These are phyloP conservation scores for Elymnias hypermnestra DNA, from an alignment of 1,140 invertebrate species.

Conservation along the genomic window DNA sequence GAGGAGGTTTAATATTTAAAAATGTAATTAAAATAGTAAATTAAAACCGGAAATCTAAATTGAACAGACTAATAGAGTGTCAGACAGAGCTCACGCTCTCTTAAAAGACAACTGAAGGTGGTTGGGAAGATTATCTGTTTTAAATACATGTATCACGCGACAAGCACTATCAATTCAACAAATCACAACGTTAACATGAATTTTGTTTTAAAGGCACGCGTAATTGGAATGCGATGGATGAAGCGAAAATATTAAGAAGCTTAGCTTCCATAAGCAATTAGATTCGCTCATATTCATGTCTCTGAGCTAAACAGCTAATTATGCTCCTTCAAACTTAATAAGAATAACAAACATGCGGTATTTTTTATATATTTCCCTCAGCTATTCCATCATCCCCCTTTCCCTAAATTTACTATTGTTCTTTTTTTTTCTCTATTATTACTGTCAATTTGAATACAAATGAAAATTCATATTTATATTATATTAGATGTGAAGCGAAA, in stretches of 20 bases:
- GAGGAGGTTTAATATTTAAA: slow-evolving; percentile 14
- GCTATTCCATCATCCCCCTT: no score
- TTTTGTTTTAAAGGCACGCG: neutral
- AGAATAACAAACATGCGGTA: no score
- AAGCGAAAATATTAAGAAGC: neutral
- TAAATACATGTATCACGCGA: slow-evolving; percentile 36
- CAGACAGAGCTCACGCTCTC: slow-evolving; percentile 43
- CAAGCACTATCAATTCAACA: slow-evolving; percentile 25
- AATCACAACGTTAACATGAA: slow-evolving; percentile 15
- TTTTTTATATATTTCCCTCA: no score
- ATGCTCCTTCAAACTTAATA: no score
- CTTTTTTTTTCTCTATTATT: no score
- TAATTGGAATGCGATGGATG: neutral
- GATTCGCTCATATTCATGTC: no score
- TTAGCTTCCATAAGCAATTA: no score
- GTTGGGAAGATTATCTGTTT: slow-evolving; percentile 24
- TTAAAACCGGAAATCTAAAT: slow-evolving; percentile 7
- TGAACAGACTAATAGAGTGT: slow-evolving; percentile 17
- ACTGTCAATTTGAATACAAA: no score
- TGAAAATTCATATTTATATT: no score
- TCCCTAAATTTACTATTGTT: no score
- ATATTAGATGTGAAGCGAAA: no score
- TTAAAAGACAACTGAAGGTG: slow-evolving; percentile 57
- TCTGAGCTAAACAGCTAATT: no score
- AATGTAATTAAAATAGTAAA: neutral